Percentiles rank a stretch among this genome's conserved stretches.
These are phyloP conservation scores for Brachystomella parvula DNA, from an alignment of 1,140 invertebrate genomes.

Conservation along the genomic window DNA sequence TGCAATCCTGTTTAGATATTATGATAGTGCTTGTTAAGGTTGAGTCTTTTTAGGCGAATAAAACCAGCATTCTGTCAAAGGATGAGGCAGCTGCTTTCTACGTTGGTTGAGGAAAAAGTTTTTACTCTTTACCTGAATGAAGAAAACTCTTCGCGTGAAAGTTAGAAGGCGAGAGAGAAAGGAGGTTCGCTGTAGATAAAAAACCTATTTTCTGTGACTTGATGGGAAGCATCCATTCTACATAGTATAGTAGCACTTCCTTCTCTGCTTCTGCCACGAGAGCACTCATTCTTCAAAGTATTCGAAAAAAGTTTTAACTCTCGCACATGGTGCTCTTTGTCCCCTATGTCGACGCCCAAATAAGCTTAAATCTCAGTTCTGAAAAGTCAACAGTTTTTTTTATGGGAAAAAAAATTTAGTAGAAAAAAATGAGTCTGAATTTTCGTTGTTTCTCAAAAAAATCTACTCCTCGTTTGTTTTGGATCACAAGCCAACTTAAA, in stretches of 20 bases:
- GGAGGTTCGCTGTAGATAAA: constrained; percentile 1
- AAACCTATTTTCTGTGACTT: constrained; percentile 10
- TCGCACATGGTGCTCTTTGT: too few relatives aligned
- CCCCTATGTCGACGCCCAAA: too few relatives aligned
- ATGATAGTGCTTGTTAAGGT: background rate
- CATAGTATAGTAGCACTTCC: too few relatives aligned
- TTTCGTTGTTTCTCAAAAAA: too few relatives aligned
- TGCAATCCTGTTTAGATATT: background rate
- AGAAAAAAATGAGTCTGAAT: too few relatives aligned
- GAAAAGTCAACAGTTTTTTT: too few relatives aligned
- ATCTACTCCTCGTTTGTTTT: too few relatives aligned
- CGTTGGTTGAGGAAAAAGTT: background rate
- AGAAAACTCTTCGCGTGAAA: constrained; percentile 5
- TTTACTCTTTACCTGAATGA: background rate
- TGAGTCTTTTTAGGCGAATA: background rate
- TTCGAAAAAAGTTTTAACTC: background rate
- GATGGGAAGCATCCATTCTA: too few relatives aligned
- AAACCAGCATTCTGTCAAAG: background rate
- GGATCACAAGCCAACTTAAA: too few relatives aligned
- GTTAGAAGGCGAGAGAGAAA: constrained; percentile 1
- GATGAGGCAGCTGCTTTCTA: background rate
- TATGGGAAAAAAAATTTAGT: too few relatives aligned
- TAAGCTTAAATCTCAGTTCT: too few relatives aligned
- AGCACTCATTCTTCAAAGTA: background rate
- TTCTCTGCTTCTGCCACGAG: too few relatives aligned